Conservation (phyloP, 2,797 vertebrate species). For the Acanthopagrus latus region DNA sequence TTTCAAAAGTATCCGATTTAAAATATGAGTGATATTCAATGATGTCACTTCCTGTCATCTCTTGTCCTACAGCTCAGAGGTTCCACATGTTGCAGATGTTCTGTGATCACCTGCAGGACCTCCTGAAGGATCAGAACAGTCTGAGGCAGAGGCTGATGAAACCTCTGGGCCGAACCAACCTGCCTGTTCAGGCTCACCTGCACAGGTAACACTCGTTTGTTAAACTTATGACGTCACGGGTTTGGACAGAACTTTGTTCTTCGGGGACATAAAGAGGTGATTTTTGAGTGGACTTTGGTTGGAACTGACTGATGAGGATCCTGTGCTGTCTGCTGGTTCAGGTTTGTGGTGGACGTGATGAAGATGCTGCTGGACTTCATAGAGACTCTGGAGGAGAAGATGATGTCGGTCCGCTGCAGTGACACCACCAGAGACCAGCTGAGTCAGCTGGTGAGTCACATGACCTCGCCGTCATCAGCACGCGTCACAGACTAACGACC, state of each 20-base stretch:
- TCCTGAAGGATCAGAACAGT: conserved; percentile 87
- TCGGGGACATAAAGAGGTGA: no score
- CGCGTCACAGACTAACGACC: no score
- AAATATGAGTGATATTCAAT: neutral
- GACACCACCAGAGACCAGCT: conserved; percentile 48
- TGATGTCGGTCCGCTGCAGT: conserved; percentile 56
- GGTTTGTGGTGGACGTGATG: conserved; percentile 79
- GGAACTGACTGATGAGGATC: no score
- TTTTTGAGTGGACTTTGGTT: no score
- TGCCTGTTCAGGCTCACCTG: conserved; percentile 88
- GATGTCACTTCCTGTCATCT: neutral
- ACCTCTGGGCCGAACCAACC: conserved; percentile 85
- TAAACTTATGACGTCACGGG: no score
- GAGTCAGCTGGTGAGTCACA: conserved; percentile 76
- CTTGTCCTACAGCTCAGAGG: conserved; percentile 80
- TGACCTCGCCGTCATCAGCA: neutral
- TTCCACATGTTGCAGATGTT: conserved; percentile 86
- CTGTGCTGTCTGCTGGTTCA: conserved; percentile 35
- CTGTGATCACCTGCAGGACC: conserved; percentile 87
- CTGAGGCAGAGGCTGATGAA: conserved; percentile 89
- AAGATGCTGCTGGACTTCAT: conserved; percentile 78
- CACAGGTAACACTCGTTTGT: conserved; percentile 83
- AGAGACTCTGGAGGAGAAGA: conserved; percentile 77
- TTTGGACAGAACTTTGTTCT: no score
- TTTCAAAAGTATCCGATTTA: no score